Evolutionary conservation across 2,888 invertebrate species (phyloP).

Genomic region (Cantharis rustica): DNA sequence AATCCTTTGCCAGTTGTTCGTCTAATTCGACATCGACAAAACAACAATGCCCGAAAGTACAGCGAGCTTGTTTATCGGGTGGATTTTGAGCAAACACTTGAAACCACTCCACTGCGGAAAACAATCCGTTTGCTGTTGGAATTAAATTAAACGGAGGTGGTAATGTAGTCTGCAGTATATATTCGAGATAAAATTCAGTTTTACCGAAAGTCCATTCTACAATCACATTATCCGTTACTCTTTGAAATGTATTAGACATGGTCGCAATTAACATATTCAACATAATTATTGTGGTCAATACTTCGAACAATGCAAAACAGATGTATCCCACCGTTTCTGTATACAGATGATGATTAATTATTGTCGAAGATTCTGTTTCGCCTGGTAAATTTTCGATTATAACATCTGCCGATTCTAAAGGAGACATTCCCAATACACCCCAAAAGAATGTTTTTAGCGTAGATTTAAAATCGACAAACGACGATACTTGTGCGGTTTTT

Average conservation of each 20-base stretch:
- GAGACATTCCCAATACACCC: constrained; percentile 72
- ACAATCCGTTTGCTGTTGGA: constrained; percentile 62
- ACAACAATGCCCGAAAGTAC: constrained; percentile 52
- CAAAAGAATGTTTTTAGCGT: constrained; percentile 71
- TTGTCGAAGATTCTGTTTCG: constrained; percentile 55
- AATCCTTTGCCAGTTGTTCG: constrained; percentile 54
- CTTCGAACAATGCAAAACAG: constrained; percentile 70
- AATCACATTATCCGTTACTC: constrained; percentile 69
- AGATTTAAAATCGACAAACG: constrained; percentile 63
- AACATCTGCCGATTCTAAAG: constrained; percentile 68
- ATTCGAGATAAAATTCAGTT: constrained; percentile 74
- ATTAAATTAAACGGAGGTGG: constrained; percentile 76
- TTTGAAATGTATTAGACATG: constrained; percentile 77
- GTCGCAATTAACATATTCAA: constrained; percentile 82
- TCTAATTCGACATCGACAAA: constrained; percentile 56
- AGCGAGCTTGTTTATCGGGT: constrained; percentile 54
- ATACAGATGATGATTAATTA: constrained; percentile 63
- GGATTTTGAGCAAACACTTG: constrained; percentile 52
- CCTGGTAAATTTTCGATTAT: constrained; percentile 65
- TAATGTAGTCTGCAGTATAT: constrained; percentile 70
- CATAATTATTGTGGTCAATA: constrained; percentile 72
- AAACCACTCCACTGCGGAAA: constrained; percentile 58
- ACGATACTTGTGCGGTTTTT: constrained; percentile 60
- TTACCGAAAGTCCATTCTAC: constrained; percentile 79
- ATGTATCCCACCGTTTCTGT: constrained; percentile 72